These are phyloP conservation scores for Copsychus sechellarum DNA, from an alignment of 2,113 vertebrate genomes.

Conservation along the genomic window DNA sequence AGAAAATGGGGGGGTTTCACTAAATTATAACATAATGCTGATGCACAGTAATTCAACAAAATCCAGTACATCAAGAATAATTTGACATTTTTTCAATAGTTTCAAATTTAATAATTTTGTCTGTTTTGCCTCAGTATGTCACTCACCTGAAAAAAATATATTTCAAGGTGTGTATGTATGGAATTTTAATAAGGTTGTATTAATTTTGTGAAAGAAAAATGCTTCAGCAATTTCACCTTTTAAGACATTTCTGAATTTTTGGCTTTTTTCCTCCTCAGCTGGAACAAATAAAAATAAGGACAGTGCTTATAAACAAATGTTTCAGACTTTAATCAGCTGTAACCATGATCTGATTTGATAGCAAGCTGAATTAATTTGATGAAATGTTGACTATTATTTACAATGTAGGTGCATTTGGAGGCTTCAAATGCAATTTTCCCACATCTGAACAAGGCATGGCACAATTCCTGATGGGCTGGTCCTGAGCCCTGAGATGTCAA, in stretches of 20 bases:
- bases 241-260: background rate
- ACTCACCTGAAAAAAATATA: background rate
- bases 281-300: background rate
- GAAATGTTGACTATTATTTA: background rate
- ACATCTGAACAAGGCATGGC: background rate
- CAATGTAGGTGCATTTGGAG: background rate
- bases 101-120: background rate
- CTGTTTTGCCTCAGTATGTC: background rate
- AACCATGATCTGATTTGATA: background rate
- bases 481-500: background rate
- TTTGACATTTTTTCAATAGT: background rate
- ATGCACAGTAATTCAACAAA: background rate
- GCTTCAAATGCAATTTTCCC: background rate
- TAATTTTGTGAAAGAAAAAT: background rate
- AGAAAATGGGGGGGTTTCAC: background rate
- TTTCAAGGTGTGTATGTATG: background rate
- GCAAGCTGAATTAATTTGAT: background rate
- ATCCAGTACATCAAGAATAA: background rate
- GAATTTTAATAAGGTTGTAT: background rate
- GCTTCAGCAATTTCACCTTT: background rate
- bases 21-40: background rate
- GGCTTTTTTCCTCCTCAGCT: fast-evolving
- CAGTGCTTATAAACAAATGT: background rate
- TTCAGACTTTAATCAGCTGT: background rate
- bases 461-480: background rate